These are phyloP conservation scores for Holothuria leucospilota DNA, from an alignment of 53 echinoderm and acorn worm genomes.

Conservation along the genomic window DNA sequence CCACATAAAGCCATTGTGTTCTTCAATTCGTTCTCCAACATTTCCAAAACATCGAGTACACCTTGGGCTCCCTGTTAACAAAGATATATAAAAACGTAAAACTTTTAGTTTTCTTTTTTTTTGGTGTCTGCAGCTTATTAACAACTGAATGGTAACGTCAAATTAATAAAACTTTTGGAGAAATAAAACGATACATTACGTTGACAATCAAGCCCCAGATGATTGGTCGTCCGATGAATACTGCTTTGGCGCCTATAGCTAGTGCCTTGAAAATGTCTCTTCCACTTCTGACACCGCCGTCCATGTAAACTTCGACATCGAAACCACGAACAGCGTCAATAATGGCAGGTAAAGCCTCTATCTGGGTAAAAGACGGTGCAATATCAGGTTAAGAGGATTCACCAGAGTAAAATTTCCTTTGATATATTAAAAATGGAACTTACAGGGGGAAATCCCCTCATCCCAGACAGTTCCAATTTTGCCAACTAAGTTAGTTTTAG, in stretches of 20 bases:
- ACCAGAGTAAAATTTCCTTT: neutral
- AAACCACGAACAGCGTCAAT: slow-evolving; percentile 26
- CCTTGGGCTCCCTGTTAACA: neutral
- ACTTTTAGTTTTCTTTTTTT: neutral
- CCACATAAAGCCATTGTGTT: slow-evolving; percentile 28
- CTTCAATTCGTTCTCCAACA: slow-evolving; percentile 7
- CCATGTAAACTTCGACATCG: slow-evolving; percentile 37
- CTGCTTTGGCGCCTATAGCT: slow-evolving; percentile 32
- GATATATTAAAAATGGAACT: too few relatives aligned
- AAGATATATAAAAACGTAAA: neutral
- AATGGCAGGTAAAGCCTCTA: slow-evolving; percentile 20
- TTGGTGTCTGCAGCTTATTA: neutral
- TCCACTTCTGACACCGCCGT: slow-evolving; percentile 22
- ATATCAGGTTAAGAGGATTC: too few relatives aligned
- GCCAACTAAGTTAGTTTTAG: too few relatives aligned
- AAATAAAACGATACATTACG: slow-evolving; percentile 2
- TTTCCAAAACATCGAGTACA: neutral
- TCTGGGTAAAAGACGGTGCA: neutral
- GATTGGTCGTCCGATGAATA: slow-evolving; percentile 27
- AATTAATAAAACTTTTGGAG: neutral
- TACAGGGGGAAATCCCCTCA: too few relatives aligned
- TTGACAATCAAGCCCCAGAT: slow-evolving; percentile 14
- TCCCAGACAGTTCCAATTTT: too few relatives aligned
- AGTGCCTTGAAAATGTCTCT: slow-evolving; percentile 19
- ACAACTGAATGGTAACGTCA: too few relatives aligned